Base-by-base conservation (phyloP, 2,888 invertebrate genomes). In the Macropis europaea region DNA sequence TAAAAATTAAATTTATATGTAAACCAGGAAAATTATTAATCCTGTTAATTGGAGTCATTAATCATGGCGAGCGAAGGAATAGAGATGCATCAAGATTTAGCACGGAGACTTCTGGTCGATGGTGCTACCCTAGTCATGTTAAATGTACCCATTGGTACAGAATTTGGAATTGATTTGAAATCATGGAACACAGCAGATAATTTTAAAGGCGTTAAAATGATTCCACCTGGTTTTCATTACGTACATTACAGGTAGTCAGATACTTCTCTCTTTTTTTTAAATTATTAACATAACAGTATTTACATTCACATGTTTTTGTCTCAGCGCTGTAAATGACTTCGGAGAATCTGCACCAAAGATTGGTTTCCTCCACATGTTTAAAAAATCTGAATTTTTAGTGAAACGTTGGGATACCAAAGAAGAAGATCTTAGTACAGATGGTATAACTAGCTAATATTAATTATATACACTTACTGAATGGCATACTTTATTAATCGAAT, bases 151-250 rank as follows among this genome's bases (percentile, higher is more conserved):
- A 91, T 92, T 76, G 97, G 97, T 61, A 97, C 98, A 0, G 97
- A 99, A 90, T 96, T 99, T 90, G 99, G 99, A n/a, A 97, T 98
- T 74, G 99, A 99, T 90, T 92, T 96, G 88, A 95, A 95, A 86
- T 93, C 94, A 0, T 99, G 98, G 96, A 95, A 94, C 75, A 96
- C 97, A 0, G 98, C 96, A 2, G 95, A 96, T 63, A 96, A 96
- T 87, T 99, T 99, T 90, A 93, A 94, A 84, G 99, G 99, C 0
- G 94, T 99, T 26, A 99, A 99, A 92, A 98, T 99, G 98, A 99
- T 99, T 83, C 99, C 99, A 0, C 97, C 98, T 1, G 99, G 99
- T 4, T 91, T 98, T 57, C 99, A 99, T 90, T 98, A 95, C 87
- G 92, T 99, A 13, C 97, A 97, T 91, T 98, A 95, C 88, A 95